Conservation (phyloP, 1,140 invertebrate species). For the Campodea augens region DNA sequence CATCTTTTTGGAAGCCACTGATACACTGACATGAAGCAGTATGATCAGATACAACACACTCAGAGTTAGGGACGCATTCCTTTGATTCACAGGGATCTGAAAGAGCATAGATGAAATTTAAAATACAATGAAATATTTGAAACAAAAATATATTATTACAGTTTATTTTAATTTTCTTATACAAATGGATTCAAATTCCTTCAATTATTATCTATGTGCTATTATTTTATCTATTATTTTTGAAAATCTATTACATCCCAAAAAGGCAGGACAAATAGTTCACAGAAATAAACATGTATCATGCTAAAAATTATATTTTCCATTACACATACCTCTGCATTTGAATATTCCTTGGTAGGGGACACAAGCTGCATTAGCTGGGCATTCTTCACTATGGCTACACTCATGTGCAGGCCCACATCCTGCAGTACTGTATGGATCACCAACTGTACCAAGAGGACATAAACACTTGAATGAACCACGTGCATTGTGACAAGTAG, state of each 20-base stretch:
- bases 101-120: conserved; percentile 17
- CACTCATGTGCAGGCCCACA: conserved; percentile 60
- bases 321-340: conserved; percentile 34
- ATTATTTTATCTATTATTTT: too few species aligned
- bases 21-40: conserved; percentile 53
- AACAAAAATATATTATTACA: conserved; percentile 4
- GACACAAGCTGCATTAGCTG: conserved; percentile 48
- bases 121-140: conserved; percentile 3
- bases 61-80: conserved; percentile 60
- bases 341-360: conserved; percentile 44
- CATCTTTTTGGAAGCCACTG: conserved; percentile 52
- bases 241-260: conserved; percentile 2
- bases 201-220: not conserved
- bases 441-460: conserved; percentile 52
- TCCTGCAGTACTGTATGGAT: conserved; percentile 52
- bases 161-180: conserved; percentile 3
- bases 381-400: conserved; percentile 52
- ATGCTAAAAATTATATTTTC: not conserved
- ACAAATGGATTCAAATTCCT: not conserved
- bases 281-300: not conserved
- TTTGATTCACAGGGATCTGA: conserved; percentile 51
- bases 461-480: conserved; percentile 66
- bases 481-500: conserved; percentile 57
- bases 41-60: conserved; percentile 52
- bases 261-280: not conserved